phyloP scores from a whole-genome alignment of 92 coral and sea anemone species.

The Meandrina meandrites region DNA sequence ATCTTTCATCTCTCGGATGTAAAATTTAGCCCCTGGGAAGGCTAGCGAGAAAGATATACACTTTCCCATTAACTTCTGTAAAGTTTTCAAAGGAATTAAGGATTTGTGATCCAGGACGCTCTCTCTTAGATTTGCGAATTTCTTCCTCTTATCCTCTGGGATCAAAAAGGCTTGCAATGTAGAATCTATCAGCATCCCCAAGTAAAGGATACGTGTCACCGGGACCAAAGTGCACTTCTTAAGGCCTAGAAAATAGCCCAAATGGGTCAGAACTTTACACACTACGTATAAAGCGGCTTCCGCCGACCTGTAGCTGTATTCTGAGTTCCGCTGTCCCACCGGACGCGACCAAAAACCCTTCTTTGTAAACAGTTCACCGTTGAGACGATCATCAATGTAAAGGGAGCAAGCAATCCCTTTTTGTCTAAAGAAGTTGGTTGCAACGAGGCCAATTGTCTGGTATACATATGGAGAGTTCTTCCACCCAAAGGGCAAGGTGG shows the following conservation, averaged over 20 bases:
- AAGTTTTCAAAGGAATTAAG: constrained; percentile 27
- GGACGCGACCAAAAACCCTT: constrained; percentile 52
- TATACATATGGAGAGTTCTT: constrained; percentile 35
- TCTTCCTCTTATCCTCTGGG: constrained; percentile 40
- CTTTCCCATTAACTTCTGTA: constrained; percentile 62
- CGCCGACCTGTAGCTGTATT: constrained; percentile 53
- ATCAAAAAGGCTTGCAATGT: constrained; percentile 45
- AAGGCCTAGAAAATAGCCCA: constrained; percentile 59
- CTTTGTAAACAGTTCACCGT: constrained; percentile 41
- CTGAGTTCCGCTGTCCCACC: neutral
- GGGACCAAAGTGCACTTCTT: constrained; percentile 50
- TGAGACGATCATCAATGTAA: constrained; percentile 62
- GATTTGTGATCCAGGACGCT: constrained; percentile 19
- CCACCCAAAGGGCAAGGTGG: constrained; percentile 46
- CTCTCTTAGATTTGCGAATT: constrained; percentile 54
- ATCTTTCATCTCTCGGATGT: neutral
- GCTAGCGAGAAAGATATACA: constrained; percentile 63
- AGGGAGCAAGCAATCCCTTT: constrained; percentile 50
- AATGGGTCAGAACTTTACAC: constrained; percentile 13
- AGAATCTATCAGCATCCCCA: constrained; percentile 54
- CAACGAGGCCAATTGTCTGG: constrained; percentile 40
- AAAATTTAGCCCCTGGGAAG: constrained; percentile 51
- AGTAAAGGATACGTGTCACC: constrained; percentile 15
- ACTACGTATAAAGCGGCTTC: constrained; percentile 40
- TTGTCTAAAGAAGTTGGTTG: constrained; percentile 29